Evolutionary conservation across 2,888 invertebrate species (phyloP), one percentile per base, ranked within the genome.

Genomic region (Nemapogon koenigi): DNA sequence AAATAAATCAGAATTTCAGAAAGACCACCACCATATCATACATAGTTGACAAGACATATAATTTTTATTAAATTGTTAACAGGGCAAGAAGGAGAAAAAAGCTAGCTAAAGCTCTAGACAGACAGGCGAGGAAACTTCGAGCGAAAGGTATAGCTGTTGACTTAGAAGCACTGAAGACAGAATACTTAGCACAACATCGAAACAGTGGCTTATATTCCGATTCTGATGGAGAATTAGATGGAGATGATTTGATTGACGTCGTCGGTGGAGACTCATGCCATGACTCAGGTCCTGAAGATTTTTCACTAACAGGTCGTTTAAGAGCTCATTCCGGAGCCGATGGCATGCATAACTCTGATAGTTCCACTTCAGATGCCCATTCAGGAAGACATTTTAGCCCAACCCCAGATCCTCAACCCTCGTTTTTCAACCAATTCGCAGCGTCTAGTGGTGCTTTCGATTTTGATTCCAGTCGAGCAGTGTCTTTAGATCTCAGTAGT

Each of bases 131-230:
- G 50, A 96, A 97, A 62, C 83, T 97, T 42, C 87, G 94, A 40
- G 91, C 91, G 35, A 94, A 94, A 67, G 94, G 94, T 49, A 92
- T 94, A 54, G 86, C 90, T 13, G 94, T 94, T 15, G 93, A 94
- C 64, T 70, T 94, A 44, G 90, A 92, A 53, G 90, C 93, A 2
- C 73, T 94, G 36, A 88, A 90, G 52, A 82, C 90, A 32, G 94
- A 94, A 62, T 93, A 93, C 80, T 83, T 94, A 52, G 87, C 89
- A 8, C 91, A 91, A 63, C 87, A 88, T 51, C 82, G 87, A 46
- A 83, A 84, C 48, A 83, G 66, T 40, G 81, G 79, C 25, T 65
- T 82, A 4, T 83, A 83, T 50, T 83, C 83, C 7, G 84, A 84
- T 45, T 85, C 84, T 0, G 81, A 81, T 27, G 68, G 65, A 16